Conservation (phyloP, 2,113 vertebrate genomes). For the Callorhinus ursinus region DNA sequence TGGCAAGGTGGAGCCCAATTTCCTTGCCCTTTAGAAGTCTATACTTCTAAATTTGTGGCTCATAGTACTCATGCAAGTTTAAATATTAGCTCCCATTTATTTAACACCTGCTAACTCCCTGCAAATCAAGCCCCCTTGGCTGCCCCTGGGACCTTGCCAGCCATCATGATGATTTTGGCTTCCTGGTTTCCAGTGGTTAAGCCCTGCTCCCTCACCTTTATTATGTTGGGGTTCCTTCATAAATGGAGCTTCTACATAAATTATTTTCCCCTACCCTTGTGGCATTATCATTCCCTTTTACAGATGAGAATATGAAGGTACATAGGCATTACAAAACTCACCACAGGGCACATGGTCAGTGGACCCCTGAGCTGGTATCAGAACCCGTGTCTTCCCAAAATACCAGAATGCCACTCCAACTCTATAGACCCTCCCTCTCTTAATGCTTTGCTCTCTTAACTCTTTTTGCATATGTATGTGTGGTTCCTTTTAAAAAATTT, state of each 20-base stretch:
- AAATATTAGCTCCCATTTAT: not conserved
- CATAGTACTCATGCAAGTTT: not conserved
- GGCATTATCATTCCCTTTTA: not conserved
- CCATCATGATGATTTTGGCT: not conserved
- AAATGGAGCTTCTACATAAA: not conserved
- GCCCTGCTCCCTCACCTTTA: not conserved
- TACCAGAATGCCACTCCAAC: not conserved
- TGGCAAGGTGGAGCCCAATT: not conserved
- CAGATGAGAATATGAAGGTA: not conserved
- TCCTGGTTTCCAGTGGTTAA: not conserved
- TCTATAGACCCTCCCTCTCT: not conserved
- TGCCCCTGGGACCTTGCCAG: not conserved
- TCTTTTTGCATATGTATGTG: not conserved
- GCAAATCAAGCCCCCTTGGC: too few species aligned
- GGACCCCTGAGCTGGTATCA: not conserved
- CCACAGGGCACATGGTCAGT: not conserved
- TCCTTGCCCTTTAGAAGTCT: not conserved
- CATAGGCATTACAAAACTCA: not conserved
- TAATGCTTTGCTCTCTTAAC: not conserved
- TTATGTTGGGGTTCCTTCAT: not conserved
- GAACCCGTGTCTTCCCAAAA: not conserved
- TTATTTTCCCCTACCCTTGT: not conserved
- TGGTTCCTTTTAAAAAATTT: conserved; percentile 26
- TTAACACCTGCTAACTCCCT: not conserved
- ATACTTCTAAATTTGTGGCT: not conserved